Percentiles rank a stretch among this genome's conserved stretches.
Conservation (phyloP, 1,140 invertebrate genomes). For the Drosophila parabipectinata region DNA sequence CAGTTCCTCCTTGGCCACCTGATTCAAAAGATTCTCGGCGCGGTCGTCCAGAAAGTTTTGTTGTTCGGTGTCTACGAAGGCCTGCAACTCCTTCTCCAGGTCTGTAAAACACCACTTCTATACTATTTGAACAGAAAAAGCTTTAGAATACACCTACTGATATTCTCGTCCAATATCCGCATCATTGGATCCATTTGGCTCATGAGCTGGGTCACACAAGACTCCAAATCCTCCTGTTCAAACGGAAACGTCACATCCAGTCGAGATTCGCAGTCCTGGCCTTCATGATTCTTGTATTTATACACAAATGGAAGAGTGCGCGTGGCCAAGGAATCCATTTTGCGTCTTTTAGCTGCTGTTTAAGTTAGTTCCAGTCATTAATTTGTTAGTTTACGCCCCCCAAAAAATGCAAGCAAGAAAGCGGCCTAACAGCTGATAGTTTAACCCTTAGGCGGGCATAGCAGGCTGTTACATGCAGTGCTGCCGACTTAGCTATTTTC, state of each 20-base stretch:
- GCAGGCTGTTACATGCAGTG: background rate
- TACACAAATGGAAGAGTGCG: constrained; percentile 62
- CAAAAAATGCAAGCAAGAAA: constrained; percentile 13
- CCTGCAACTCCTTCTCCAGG: constrained; percentile 74
- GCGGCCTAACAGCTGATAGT: background rate
- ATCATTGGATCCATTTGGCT: constrained; percentile 84
- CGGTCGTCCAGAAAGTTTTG: constrained; percentile 85
- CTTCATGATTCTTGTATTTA: constrained; percentile 69
- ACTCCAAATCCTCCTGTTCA: constrained; percentile 77
- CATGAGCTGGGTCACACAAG: constrained; percentile 83
- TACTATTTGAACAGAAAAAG: background rate
- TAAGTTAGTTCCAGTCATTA: constrained; percentile 38
- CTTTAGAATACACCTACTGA: constrained; percentile 65
- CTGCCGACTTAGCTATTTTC: too few species aligned
- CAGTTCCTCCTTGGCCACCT: constrained; percentile 85
- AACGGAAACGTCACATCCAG: constrained; percentile 77
- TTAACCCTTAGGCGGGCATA: background rate
- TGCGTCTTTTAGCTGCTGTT: background rate
- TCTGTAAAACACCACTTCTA: constrained; percentile 22
- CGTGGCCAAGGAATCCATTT: constrained; percentile 35
- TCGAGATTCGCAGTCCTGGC: constrained; percentile 40
- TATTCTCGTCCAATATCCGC: constrained; percentile 83
- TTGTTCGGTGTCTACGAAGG: constrained; percentile 85
- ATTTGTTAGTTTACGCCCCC: constrained; percentile 25
- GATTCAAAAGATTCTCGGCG: constrained; percentile 84